A percentile compares a stretch with the other conserved stretches of the same genome.
These are phyloP conservation scores for Cheilosia vernalis DNA, from an alignment of 2,888 invertebrate species.

Conservation along the genomic window DNA sequence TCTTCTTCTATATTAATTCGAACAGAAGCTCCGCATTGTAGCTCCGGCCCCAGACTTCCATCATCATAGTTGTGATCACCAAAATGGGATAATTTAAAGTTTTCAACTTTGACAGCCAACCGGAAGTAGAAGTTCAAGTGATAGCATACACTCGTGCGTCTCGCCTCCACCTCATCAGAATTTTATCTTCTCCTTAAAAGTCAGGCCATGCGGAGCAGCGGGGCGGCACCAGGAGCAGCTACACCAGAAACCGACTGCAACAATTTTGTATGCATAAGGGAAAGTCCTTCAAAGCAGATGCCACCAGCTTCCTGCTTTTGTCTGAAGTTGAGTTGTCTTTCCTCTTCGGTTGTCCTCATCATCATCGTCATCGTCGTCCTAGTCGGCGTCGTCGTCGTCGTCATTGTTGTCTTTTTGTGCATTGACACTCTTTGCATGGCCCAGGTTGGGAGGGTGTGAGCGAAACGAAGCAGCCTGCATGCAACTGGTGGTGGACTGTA, in stretches of 20 bases:
- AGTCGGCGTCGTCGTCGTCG: background rate
- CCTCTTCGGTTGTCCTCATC: slow-evolving; percentile 49
- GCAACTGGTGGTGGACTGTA: slow-evolving; percentile 72
- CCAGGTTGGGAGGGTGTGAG: background rate
- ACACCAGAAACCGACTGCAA: slow-evolving; percentile 67
- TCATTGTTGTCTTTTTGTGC: slow-evolving; percentile 64
- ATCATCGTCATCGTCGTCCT: slow-evolving; percentile 22
- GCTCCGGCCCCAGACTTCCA: slow-evolving; percentile 4
- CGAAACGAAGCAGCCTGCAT: slow-evolving; percentile 31
- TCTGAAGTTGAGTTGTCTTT: slow-evolving; percentile 69
- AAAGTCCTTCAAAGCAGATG: slow-evolving; percentile 65
- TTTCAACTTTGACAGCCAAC: slow-evolving; percentile 72
- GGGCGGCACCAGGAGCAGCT: slow-evolving; percentile 16
- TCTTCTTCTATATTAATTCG: slow-evolving; percentile 55
- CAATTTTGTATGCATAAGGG: slow-evolving; percentile 72
- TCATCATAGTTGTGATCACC: slow-evolving; percentile 61
- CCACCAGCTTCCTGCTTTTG: slow-evolving; percentile 71
- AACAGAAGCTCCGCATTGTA: slow-evolving; percentile 16
- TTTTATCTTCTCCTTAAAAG: slow-evolving; percentile 62
- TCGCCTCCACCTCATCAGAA: slow-evolving; percentile 14
- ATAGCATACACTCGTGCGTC: slow-evolving; percentile 50
- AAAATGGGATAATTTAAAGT: slow-evolving; percentile 74
- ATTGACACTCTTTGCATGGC: slow-evolving; percentile 65
- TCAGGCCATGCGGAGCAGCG: slow-evolving; percentile 30
- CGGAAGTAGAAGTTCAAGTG: slow-evolving; percentile 71